Base-by-base conservation (phyloP, 2,797 vertebrate genomes). In the Allobates femoralis region DNA sequence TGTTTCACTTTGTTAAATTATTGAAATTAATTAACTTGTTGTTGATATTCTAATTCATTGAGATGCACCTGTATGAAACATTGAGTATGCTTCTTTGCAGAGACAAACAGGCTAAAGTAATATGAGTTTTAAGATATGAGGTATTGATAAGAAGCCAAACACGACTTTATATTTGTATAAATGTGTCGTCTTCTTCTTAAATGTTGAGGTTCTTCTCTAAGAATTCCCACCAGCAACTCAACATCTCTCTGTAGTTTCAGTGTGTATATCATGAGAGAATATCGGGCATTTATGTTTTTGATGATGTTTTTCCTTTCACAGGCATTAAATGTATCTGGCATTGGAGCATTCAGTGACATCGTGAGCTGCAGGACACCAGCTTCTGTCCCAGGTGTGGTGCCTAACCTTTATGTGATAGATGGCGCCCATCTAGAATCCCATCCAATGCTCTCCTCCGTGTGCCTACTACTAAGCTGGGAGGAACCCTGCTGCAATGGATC, bases 241-340 rank as follows among this genome's bases (percentile, higher is more conserved):
- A 32, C 18, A 34, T 69, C 3, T 69, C 12, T 37, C 34, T 69
- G 8, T 67, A 34, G 6, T 34, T 18, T 67, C 64, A 7, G 4
- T 32, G 28, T 67, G 30, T 64, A n/a, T n/a, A n/a, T n/a, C n/a
- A n/a, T n/a, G n/a, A n/a, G n/a, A n/a, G n/a, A n/a, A n/a, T n/a
- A n/a, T n/a, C n/a, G n/a, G n/a, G n/a, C n/a, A n/a, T n/a, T n/a
- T n/a, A n/a, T n/a, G n/a, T n/a, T n/a, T n/a, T n/a, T n/a, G n/a
- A n/a, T n/a, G n/a, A n/a, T n/a, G 7, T 53, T 15, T 74, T 76
- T 81, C 21, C 55, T 55, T 64, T 34, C 3, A 21, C 86, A 99
- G 98, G 98, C 98, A 56, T 90, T 96, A 87, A 99, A 99, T 91
- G 96, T 97, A 91, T 97, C 97, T 1, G 98, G 98, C 73, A 94